phyloP scores from a whole-genome alignment of 2,113 vertebrate genomes.

The Callipepla californica region DNA sequence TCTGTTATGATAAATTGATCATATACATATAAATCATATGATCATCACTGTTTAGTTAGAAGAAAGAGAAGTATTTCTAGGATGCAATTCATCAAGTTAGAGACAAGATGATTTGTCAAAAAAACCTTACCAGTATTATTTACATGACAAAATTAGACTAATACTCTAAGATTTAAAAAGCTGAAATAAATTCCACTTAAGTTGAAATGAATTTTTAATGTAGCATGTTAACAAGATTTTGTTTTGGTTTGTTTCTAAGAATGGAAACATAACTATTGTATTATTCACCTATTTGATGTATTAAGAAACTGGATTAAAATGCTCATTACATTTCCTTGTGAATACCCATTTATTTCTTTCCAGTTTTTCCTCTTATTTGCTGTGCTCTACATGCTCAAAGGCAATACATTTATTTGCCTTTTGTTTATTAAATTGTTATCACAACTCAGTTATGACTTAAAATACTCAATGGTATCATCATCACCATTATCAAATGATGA shows the following conservation, averaged over 20 bases:
- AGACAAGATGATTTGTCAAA: not conserved
- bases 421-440: not conserved
- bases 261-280: not conserved
- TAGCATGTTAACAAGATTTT: not conserved
- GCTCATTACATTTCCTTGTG: not conserved
- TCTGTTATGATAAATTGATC: not conserved
- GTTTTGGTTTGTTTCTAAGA: not conserved
- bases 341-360: not conserved
- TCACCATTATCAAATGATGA: not conserved
- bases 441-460: not conserved
- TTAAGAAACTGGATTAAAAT: not conserved
- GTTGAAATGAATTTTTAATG: not conserved
- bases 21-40: not conserved
- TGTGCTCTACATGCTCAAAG: not conserved
- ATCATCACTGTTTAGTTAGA: not conserved
- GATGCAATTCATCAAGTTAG: not conserved
- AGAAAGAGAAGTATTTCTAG: not conserved
- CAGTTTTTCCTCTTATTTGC: not conserved
- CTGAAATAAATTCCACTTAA: not conserved
- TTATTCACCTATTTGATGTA: not conserved
- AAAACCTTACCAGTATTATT: not conserved
- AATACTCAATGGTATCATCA: not conserved
- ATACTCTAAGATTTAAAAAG: not conserved
- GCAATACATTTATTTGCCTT: not conserved
- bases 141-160: not conserved